phyloP scores from a whole-genome alignment of 2,888 invertebrate species.

The Steinernema carpocapsae region DNA sequence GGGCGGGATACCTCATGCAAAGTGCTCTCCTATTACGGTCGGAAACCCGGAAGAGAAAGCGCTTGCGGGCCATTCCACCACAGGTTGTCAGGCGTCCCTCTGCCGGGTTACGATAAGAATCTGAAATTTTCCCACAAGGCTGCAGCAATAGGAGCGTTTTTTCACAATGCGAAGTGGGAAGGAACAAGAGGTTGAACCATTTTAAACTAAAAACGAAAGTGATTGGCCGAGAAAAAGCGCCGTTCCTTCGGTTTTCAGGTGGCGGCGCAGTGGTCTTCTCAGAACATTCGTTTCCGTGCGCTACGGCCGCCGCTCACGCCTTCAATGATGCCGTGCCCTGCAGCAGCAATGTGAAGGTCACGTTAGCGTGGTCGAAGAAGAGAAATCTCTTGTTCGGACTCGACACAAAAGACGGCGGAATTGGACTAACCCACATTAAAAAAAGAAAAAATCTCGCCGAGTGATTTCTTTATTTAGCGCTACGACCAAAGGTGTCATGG shows the following conservation, averaged over 20 bases:
- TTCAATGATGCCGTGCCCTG: constrained; percentile 12
- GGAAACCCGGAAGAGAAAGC: not conserved
- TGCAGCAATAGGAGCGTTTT: not conserved
- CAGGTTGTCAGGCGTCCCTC: not conserved
- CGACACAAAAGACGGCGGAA: constrained; percentile 29
- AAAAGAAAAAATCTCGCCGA: not conserved
- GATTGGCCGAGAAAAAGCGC: not conserved
- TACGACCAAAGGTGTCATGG: no score
- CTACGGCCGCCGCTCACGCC: constrained; percentile 21
- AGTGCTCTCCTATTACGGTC: no score
- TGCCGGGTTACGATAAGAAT: not conserved
- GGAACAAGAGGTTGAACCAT: no score
- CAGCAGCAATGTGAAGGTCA: constrained; percentile 34
- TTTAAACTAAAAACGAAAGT: not conserved
- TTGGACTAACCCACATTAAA: constrained; percentile 30
- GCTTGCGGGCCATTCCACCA: not conserved
- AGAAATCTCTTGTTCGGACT: not conserved
- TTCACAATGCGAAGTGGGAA: no score
- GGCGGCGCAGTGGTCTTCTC: not conserved
- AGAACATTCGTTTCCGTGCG: not conserved
- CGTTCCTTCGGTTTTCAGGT: not conserved
- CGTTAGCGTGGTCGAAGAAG: not conserved
- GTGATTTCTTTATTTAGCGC: no score
- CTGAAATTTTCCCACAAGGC: not conserved
- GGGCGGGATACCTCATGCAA: not conserved